phyloP scores from a whole-genome alignment of 2,113 vertebrate species.

The Pardalotus punctatus region DNA sequence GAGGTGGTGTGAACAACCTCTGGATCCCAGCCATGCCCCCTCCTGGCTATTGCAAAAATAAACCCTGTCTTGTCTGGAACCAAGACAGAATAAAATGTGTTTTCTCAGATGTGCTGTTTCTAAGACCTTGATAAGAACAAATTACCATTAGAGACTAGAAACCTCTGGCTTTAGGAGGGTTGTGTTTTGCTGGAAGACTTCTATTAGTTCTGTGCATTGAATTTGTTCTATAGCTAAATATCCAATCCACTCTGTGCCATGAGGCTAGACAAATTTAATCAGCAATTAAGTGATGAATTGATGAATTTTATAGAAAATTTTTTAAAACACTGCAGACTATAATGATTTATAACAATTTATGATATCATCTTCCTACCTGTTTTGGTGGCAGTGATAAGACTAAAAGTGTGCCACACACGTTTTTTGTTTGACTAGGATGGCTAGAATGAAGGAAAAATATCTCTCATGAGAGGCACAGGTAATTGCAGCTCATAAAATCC shows the following conservation, averaged over 20 bases:
- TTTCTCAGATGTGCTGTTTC: background rate
- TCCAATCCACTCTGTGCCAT: background rate
- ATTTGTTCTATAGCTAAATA: background rate
- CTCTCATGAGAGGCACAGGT: background rate
- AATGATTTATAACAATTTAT: background rate
- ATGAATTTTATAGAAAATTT: background rate
- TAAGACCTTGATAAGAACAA: background rate
- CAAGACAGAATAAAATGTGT: background rate
- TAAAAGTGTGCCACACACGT: background rate
- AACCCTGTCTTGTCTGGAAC: background rate
- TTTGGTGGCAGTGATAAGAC: background rate
- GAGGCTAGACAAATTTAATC: background rate
- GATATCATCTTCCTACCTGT: background rate
- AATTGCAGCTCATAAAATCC: conserved; percentile 10
- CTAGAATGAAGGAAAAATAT: background rate
- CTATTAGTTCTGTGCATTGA: background rate
- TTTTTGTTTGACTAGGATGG: background rate
- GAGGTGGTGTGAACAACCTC: too few relatives aligned
- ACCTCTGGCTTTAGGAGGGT: background rate
- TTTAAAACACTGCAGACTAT: background rate
- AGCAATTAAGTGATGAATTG: background rate
- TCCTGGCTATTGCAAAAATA: background rate
- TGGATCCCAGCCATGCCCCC: too few relatives aligned
- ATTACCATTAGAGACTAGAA: background rate
- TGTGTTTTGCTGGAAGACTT: background rate